Evolutionary conservation across 30 jellyfish, hydroid and myxozoan species (phyloP).

Genomic region (Turritopsis dohrnii): DNA sequence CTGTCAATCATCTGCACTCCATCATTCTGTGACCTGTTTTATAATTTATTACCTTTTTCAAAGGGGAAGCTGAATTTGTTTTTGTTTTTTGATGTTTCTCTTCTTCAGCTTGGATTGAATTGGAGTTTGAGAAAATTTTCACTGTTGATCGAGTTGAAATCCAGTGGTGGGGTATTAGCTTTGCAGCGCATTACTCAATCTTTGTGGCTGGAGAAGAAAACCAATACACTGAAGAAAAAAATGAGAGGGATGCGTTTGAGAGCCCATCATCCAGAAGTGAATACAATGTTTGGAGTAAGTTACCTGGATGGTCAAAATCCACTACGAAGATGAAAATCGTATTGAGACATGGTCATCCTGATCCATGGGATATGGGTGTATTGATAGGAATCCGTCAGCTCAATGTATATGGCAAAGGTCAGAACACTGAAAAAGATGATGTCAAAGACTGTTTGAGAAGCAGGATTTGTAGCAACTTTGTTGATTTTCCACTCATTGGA

Average conservation of each 20-base stretch:
- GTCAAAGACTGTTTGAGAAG: neutral
- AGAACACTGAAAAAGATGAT: neutral
- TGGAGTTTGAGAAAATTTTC: constrained; percentile 26
- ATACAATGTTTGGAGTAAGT: constrained; percentile 33
- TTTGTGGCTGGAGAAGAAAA: constrained; percentile 19
- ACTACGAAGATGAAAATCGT: constrained; percentile 2
- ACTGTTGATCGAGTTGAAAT: constrained; percentile 15
- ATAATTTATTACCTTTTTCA: no score
- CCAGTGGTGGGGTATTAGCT: constrained; percentile 53
- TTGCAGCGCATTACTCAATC: constrained; percentile 18
- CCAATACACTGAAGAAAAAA: neutral
- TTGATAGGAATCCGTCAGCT: constrained; percentile 37
- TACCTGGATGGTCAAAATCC: constrained; percentile 32
- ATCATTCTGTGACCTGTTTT: no score
- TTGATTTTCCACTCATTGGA: constrained; percentile 6
- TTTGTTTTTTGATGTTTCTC: neutral
- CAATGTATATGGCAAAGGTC: constrained; percentile 3
- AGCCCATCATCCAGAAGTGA: neutral
- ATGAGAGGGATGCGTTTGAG: neutral
- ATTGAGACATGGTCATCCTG: constrained; percentile 26
- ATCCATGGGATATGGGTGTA: constrained; percentile 37
- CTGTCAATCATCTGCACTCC: no score
- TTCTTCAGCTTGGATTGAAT: constrained; percentile 33
- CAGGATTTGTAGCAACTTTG: neutral
- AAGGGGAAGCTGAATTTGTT: no score